These are phyloP conservation scores for Tipula confusa DNA, from an alignment of 2,888 invertebrate species.

Conservation along the genomic window DNA sequence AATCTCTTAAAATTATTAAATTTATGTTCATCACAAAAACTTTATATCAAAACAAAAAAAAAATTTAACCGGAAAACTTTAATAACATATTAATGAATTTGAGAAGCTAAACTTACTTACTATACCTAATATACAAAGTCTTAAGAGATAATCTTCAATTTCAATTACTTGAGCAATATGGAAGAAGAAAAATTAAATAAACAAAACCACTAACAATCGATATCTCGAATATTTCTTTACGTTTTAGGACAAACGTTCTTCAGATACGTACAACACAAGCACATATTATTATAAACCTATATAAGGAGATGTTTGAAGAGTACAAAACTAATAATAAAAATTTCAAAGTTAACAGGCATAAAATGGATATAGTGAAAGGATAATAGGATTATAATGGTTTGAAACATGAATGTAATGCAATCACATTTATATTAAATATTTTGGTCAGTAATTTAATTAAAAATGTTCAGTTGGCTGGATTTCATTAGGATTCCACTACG, in stretches of 20 bases:
- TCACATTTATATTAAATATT: too few relatives aligned
- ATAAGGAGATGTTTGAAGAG: not conserved
- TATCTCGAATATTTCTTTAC: not conserved
- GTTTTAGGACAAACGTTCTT: not conserved
- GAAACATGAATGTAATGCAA: too few relatives aligned
- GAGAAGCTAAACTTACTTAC: not conserved
- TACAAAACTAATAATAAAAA: not conserved
- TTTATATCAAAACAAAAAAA: not conserved
- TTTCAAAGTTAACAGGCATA: not conserved
- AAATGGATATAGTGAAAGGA: not conserved
- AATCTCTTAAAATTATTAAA: slow-evolving; percentile 3
- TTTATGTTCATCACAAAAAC: not conserved
- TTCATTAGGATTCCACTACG: too few relatives aligned
- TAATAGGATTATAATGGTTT: not conserved
- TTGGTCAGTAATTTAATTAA: too few relatives aligned
- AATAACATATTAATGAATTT: not conserved
- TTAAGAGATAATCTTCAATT: not conserved
- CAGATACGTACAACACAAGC: not conserved
- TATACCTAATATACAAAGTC: not conserved
- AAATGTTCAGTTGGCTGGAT: too few relatives aligned
- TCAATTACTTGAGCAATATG: not conserved
- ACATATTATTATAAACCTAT: not conserved
- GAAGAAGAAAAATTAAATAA: not conserved
- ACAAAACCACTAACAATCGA: not conserved
- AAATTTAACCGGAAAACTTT: slow-evolving; percentile 3